These are phyloP conservation scores for Oryzias melastigma DNA, from an alignment of 2,113 vertebrate species.

Conservation along the genomic window DNA sequence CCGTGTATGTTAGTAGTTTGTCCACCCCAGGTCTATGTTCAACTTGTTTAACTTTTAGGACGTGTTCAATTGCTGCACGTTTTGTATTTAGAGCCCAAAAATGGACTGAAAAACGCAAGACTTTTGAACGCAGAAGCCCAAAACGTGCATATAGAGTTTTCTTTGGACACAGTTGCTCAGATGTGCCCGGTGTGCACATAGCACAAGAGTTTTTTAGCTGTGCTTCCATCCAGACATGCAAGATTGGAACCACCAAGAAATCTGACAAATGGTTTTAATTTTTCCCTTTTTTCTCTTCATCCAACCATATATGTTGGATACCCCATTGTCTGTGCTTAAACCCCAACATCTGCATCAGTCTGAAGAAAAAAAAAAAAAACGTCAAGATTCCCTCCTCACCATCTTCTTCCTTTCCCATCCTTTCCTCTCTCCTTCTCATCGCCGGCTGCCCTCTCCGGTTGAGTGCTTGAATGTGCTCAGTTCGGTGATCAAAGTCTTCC, in stretches of 20 bases:
- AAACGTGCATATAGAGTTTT: too few relatives aligned
- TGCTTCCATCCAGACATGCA: constrained; percentile 28
- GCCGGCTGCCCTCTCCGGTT: constrained; percentile 71
- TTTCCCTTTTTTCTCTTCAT: background rate
- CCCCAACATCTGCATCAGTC: constrained; percentile 67
- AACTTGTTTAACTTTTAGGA: too few relatives aligned
- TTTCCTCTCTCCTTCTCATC: constrained; percentile 58
- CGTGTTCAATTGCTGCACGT: too few relatives aligned
- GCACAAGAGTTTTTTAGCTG: constrained; percentile 1
- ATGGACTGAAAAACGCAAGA: too few relatives aligned
- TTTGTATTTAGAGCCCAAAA: too few relatives aligned
- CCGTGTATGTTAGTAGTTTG: too few relatives aligned
- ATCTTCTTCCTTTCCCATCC: constrained; percentile 1
- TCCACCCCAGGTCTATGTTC: too few relatives aligned
- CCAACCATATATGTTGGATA: background rate
- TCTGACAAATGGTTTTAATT: background rate
- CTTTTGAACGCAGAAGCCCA: too few relatives aligned
- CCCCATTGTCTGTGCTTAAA: constrained; percentile 44
- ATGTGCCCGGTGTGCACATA: too few relatives aligned
- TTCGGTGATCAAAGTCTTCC: constrained; percentile 78
- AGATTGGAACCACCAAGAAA: constrained; percentile 13
- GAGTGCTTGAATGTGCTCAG: constrained; percentile 73
- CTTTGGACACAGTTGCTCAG: too few relatives aligned
- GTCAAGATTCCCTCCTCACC: constrained; percentile 10
- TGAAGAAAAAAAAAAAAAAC: constrained; percentile 56